Evolutionary conservation across 2,888 invertebrate species (phyloP), one percentile per base, ranked within the genome.

Genomic region (Caenorhabditis sp.): DNA sequence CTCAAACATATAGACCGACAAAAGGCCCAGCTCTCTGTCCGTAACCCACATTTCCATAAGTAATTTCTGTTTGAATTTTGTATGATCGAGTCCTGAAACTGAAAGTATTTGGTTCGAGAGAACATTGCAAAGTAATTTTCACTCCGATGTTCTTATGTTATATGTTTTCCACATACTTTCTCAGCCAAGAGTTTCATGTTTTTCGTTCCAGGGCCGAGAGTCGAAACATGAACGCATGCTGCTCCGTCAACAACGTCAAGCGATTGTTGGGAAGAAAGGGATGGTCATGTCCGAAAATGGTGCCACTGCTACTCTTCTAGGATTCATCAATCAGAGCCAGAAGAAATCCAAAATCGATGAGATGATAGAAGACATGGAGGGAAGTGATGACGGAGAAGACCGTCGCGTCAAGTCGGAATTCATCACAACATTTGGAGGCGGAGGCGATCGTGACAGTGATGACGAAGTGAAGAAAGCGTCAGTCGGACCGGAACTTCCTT

Each of bases 1-100:
- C 77, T 91, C 22, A 89, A 87, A 80, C 88, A 90, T 68, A 90
- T 91, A 75, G 91, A 91, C 69, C 86, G 89, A 51, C 90, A 90
- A 73, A 90, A 91, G 75, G 84, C 87, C 51, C 82, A 88, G 49
- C 84, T 90, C 24, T 87, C 91, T 81, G 91, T 91, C 77, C 82
- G 82, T 82, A 59, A 54, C 19, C 28, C 58, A 19, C n/a, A 19
- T 54, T 64, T 54, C 66, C 63, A 79, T 79, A 79, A 61, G 79
- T 79, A 79, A 70, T 79, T 77, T n/a, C 24, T 16, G 8, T 41
- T 5, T 19, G 14, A 61, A 24, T 31, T 22, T 26, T 28, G 26
- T 26, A 54, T 26, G 14, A 54, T 26, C 3, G 10, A 54, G 24
- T 14, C 26, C 54, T 54, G 54, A 54, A 54, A 24, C 54, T 54